A percentile compares a stretch with the other conserved stretches of the same genome.
phyloP scores from a whole-genome alignment of 2,888 invertebrate species.

The Nemotelus pantherinus region DNA sequence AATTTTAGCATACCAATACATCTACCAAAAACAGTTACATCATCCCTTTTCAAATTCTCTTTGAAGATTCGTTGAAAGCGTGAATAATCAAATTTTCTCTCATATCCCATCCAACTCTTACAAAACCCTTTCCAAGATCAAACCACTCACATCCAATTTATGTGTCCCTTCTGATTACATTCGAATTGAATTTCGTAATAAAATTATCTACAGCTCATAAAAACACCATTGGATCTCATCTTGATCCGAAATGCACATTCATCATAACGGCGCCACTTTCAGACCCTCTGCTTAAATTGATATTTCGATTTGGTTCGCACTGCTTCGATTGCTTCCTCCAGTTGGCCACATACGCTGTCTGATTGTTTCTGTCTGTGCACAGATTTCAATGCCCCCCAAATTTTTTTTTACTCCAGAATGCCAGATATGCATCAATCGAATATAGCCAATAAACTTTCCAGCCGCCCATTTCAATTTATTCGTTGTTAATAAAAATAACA shows the following conservation, averaged over 20 bases:
- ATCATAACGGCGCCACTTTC: neutral
- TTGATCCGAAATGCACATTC: neutral
- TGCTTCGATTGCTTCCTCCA: neutral
- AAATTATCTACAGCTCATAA: neutral
- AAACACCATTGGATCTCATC: neutral
- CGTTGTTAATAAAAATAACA: neutral
- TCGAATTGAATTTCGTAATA: neutral
- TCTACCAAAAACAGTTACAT: too few species aligned
- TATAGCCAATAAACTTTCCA: neutral
- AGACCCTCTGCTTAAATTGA: neutral
- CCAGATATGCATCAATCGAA: neutral
- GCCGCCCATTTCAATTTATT: neutral
- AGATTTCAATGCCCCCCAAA: too few species aligned
- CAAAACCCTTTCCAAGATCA: too few species aligned
- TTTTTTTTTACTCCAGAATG: neutral
- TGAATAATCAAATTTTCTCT: too few species aligned
- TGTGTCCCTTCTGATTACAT: neutral
- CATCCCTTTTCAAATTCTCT: too few species aligned
- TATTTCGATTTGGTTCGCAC: neutral
- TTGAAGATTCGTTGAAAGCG: too few species aligned
- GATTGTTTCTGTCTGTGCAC: too few species aligned
- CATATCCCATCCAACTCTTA: too few species aligned
- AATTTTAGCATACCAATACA: too few species aligned
- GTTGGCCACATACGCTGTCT: neutral
- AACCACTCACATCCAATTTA: too few species aligned